Evolutionary conservation across 2,888 invertebrate genomes (phyloP).

Genomic region (Biston betularia): DNA sequence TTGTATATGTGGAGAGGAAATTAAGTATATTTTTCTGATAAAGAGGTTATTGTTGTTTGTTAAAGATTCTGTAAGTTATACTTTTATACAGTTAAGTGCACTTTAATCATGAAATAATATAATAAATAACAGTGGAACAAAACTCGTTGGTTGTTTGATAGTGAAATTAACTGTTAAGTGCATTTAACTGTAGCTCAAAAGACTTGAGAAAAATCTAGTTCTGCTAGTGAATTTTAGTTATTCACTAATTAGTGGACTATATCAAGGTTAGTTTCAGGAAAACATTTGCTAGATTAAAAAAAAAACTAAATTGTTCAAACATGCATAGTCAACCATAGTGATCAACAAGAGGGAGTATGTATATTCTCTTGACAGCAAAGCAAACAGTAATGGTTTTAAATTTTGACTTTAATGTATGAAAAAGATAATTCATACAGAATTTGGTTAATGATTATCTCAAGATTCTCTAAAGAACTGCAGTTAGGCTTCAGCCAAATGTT

Average conservation of each 20-base stretch:
- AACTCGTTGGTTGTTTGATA: neutral
- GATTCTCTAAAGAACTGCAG: no score
- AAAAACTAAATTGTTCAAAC: no score
- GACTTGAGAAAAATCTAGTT: slow-evolving; percentile 6
- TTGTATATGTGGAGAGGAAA: slow-evolving; percentile 58
- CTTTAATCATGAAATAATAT: slow-evolving; percentile 2
- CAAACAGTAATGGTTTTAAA: no score
- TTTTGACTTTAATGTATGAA: no score
- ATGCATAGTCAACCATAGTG: no score
- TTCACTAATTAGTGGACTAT: neutral
- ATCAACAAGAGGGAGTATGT: neutral
- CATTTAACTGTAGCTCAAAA: slow-evolving; percentile 5
- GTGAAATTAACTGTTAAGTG: slow-evolving; percentile 1
- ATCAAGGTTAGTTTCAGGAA: neutral
- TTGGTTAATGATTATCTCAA: no score
- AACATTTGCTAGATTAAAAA: no score
- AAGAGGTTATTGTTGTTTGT: slow-evolving; percentile 33
- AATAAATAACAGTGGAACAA: neutral
- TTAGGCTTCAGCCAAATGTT: no score
- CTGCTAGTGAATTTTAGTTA: slow-evolving; percentile 10
- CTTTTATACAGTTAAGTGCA: slow-evolving; percentile 12
- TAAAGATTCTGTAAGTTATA: slow-evolving; percentile 21
- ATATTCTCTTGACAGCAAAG: neutral
- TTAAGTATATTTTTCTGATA: slow-evolving; percentile 49
- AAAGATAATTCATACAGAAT: no score